Percentiles rank a stretch among this genome's conserved stretches.
Conservation (phyloP, 2,797 vertebrate genomes). For the Ctenochaetus hawaiiensis region DNA sequence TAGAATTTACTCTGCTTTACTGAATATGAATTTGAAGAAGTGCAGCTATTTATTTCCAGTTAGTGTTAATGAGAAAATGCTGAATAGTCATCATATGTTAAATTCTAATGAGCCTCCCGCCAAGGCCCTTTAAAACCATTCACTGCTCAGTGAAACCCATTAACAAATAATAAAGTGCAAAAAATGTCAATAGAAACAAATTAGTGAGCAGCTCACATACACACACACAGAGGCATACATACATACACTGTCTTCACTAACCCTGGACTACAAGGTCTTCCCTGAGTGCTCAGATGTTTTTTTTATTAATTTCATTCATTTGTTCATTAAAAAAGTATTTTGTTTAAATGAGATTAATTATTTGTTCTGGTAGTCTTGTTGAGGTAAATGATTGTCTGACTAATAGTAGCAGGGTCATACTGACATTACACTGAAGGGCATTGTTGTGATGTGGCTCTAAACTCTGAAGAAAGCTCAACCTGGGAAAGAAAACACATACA, state of each 20-base stretch:
- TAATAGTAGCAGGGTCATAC: no score
- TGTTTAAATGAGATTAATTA: background rate
- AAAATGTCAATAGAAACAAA: constrained; percentile 28
- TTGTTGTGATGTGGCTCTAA: background rate
- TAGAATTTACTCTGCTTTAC: background rate
- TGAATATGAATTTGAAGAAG: constrained; percentile 17
- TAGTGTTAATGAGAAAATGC: constrained; percentile 23
- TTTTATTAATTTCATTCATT: background rate
- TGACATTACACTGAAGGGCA: no score
- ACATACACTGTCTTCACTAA: background rate
- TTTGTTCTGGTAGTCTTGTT: no score
- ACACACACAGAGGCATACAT: background rate
- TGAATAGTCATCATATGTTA: constrained; percentile 21
- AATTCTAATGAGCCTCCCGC: constrained; percentile 26
- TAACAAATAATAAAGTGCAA: constrained; percentile 29
- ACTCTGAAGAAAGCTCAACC: no score
- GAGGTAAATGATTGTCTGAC: no score
- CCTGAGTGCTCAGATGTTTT: background rate
- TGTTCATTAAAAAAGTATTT: no score
- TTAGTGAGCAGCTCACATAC: background rate
- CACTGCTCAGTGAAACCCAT: constrained; percentile 22
- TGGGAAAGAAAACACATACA: no score
- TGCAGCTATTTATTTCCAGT: constrained; percentile 24
- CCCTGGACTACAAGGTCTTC: constrained; percentile 5
- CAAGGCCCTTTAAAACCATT: constrained; percentile 18